Base-by-base conservation (phyloP, 2,113 vertebrate species). In the Eleginops maclovinus region DNA sequence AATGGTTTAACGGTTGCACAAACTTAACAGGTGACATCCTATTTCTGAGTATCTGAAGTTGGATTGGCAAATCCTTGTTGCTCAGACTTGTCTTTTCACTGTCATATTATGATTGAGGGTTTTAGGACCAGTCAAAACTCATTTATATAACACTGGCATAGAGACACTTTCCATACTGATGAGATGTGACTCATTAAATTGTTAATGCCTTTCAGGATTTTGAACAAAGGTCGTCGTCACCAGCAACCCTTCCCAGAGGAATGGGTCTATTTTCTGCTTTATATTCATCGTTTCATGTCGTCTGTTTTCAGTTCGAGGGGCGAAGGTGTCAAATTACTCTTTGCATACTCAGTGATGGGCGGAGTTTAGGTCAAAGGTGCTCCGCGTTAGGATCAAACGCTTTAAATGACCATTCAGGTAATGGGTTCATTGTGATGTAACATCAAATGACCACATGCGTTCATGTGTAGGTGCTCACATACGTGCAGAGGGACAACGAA, bases 141-240 rank as follows among this genome's bases (percentile, higher is more conserved):
- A 79, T 76, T 84, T 76, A 60, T 26, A 21, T 75, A 79, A 77
- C 53, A 59, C 63, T 16, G 15, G 60, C 54, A 50, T 51, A 31
- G 49, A 85, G 73, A 67, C 53, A 19, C 24, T 72, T 78, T 64
- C 47, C 72, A 81, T 72, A 77, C 66, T 69, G 75, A 86, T 85
- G 78, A 64, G 81, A 77, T 79, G 66, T 55, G 72, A 79, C 66
- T 85, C 72, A 84, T 85, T 87, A 81, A 80, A 85, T 72, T 83
- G 51, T 66, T 63, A 79, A 87, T 83, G 85, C 41, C 76, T 83
- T 81, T 77, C 66, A 78, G 72, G 49, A 62, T 78, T 87, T 72
- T 67, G 60, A 83, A 85, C 68, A 81, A 90, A 89, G 87, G 88
- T 84, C 72, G 49, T 59, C n/a, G 6, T 79, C 60, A 62, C 76